Conservation (phyloP, 2,113 vertebrate species). For the Microcebus murinus region DNA sequence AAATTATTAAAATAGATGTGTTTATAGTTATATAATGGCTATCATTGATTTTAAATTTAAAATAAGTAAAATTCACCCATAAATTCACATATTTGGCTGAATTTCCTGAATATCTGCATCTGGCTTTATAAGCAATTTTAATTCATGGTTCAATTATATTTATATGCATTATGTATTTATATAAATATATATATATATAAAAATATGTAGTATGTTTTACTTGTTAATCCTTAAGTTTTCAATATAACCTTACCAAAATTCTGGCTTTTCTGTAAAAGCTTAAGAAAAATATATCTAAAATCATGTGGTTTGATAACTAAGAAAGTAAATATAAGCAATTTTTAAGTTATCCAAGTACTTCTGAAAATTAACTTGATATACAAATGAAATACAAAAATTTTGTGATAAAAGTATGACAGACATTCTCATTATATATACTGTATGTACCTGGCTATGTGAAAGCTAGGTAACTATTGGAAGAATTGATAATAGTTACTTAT, state of each 20-base stretch:
- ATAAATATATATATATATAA: too few species aligned
- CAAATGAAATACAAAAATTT: background rate
- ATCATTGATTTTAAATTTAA: conserved; percentile 61
- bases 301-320: background rate
- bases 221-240: conserved; percentile 47
- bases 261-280: conserved; percentile 37
- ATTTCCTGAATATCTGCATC: conserved; percentile 12
- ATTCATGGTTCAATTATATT: conserved; percentile 33
- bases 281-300: conserved; percentile 45
- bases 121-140: conserved; percentile 32
- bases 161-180: conserved; percentile 34
- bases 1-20: conserved; percentile 3
- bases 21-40: background rate
- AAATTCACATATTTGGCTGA: conserved; percentile 11
- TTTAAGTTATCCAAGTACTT: background rate
- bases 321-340: conserved; percentile 18
- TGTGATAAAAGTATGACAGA: background rate
- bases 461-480: background rate
- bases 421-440: background rate
- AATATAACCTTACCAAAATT: conserved; percentile 33
- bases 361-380: background rate
- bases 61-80: background rate
- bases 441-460: background rate
- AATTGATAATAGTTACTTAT: background rate
- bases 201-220: conserved; percentile 32